phyloP scores from a whole-genome alignment of 2,888 invertebrate species.

The Dicyrtoma fusca region DNA sequence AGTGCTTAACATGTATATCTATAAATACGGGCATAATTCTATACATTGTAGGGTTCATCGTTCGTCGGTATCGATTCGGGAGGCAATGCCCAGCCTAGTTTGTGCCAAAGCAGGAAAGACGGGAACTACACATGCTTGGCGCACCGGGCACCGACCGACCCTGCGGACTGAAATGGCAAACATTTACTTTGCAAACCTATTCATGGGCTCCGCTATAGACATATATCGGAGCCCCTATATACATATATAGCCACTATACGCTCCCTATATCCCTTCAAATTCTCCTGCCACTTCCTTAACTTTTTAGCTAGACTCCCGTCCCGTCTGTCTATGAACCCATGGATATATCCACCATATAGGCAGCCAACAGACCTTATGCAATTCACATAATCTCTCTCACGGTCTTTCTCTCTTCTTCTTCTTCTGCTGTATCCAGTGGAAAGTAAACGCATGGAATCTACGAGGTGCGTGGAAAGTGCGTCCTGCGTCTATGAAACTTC shows the following conservation, averaged over 20 bases:
- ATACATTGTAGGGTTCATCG: constrained; percentile 21
- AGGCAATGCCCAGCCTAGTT: constrained; percentile 42
- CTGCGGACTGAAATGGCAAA: constrained; percentile 32
- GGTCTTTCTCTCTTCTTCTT: neutral
- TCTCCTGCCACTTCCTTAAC: neutral
- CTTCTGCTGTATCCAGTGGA: neutral
- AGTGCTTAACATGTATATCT: neutral
- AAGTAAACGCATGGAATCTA: constrained; percentile 17
- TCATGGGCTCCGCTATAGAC: neutral
- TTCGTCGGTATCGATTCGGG: constrained; percentile 27
- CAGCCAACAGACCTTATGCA: too few species aligned
- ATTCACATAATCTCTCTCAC: neutral
- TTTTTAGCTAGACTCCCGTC: neutral
- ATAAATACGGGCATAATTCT: neutral
- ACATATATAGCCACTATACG: neutral
- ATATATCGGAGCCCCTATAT: neutral
- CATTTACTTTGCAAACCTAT: constrained; percentile 25
- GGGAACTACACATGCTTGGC: constrained; percentile 2
- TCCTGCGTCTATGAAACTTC: neutral
- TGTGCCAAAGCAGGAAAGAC: constrained; percentile 9
- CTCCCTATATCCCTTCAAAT: neutral
- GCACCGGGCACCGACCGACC: constrained; percentile 33
- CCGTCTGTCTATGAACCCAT: neutral
- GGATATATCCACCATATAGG: too few species aligned
- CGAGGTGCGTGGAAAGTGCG: neutral